Evolutionary conservation across 2,797 vertebrate species (phyloP), one percentile per base, ranked within the genome.

Genomic region (Crenichthys baileyi): DNA sequence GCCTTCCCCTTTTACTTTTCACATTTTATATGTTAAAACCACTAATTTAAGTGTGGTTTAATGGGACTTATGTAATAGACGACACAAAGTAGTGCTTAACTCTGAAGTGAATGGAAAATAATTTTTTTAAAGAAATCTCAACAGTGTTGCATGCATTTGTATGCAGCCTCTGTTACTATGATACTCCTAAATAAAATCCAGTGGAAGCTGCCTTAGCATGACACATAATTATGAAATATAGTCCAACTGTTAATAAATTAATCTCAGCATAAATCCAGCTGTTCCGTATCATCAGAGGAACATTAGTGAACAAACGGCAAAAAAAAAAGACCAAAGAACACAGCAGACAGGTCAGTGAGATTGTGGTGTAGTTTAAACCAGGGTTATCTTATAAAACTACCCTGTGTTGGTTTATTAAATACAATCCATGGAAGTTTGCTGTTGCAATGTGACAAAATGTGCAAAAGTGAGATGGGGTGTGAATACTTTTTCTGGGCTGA

Each of bases 401-500:
- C 36, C 31, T 36, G 29, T 63, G 29, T 20, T 36, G 7, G 31
- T 65, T 29, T 36, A 5, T 63, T 16, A 63, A 50, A 50, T 13
- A 50, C n/a, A 58, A 53, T 53, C 5, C 18, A 7, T 53, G 51
- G 18, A 53, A 24, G 18, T 41, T 39, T 67, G 29, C 16, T 16
- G 16, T 63, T 65, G 61, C 31, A 65, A 39, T 65, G 61, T 65
- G 61, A 39, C 0, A 0, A 65, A 65, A 65, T 65, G 31, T 39
- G 18, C 31, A 39, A 65, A 63, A 22, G 4, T 36, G 36, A 36
- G 36, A 36, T 4, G 11, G 36, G 11, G 51, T 53, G 18, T 53
- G 18, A 53, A 53, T 53, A 53, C 51, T 18, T 18, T 20, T 53
- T 16, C 18, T 2, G 22, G 53, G 20, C 70, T 88, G 76, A 87